Base-by-base conservation (phyloP, 2,797 vertebrate genomes). In the Rhinogobio ventralis region DNA sequence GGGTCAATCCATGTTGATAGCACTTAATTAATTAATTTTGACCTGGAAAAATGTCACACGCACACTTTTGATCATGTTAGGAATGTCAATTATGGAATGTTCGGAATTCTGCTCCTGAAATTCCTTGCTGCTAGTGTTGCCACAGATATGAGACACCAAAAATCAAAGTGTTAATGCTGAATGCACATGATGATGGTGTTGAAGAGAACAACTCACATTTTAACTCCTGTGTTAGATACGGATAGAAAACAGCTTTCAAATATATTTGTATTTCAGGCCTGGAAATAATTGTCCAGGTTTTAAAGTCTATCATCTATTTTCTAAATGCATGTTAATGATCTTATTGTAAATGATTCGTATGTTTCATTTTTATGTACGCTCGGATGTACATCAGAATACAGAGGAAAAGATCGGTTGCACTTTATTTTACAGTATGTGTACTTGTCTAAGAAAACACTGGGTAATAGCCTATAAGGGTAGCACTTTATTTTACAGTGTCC, bases 41-140 rank as follows among this genome's bases (percentile, higher is more conserved):
- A 23, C 10, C 11, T 51, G 68, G 19, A 86, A 79, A n/a, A 68
- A 85, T 45, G 42, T 82, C 67, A 74, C 83, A 51, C n/a, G 30
- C 20, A 28, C 11, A 19, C 14, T 30, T 74, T 73, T 83, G 30
- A 23, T 28, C 33, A 49, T 3, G 1, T 28, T 73, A 20, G 30
- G 55, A 84, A 82, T n/a, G n/a, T n/a, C n/a, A n/a, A n/a, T 62
- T 55, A 11, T 33, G 28, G 20, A 68, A 78, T 85, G 23, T 15
- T 67, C 51, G 28, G 79, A 87, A 87, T 79, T 23, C 60, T 74
- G 33, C 17, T 19, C 45, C 36, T 23, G 64, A 64, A 69, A 67
- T 84, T 79, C 30, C 28, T 55, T 25, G 25, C 23, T n/a, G 39
- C 23, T 19, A 60, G 69, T 64, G 39, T 80, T 25, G 30, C 23